phyloP scores from a whole-genome alignment of 2,888 invertebrate genomes.

The Catocala nupta region DNA sequence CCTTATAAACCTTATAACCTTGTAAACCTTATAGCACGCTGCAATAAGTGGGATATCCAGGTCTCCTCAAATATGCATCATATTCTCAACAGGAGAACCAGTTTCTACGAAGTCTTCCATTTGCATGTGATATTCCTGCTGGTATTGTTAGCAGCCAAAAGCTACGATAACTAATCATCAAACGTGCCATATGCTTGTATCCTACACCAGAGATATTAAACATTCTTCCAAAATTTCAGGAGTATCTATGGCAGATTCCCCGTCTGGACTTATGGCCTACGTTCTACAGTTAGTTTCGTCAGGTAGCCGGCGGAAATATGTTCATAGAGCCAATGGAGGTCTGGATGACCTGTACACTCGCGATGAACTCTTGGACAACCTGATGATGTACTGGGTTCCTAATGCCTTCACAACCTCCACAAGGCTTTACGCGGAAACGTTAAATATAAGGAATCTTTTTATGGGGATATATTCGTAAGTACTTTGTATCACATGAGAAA shows the following conservation, averaged over 20 bases:
- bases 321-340: slow-evolving; percentile 21
- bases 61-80: too few relatives aligned
- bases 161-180: too few relatives aligned
- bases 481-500: background rate
- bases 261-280: slow-evolving; percentile 34
- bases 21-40: too few relatives aligned
- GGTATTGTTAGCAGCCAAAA: too few relatives aligned
- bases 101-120: too few relatives aligned
- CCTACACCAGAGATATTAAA: background rate
- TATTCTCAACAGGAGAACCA: too few relatives aligned
- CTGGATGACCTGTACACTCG: slow-evolving; percentile 21
- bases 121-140: too few relatives aligned
- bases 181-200: too few relatives aligned
- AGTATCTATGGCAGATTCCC: slow-evolving; percentile 33
- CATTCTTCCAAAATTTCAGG: slow-evolving; percentile 17
- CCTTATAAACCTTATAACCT: too few relatives aligned
- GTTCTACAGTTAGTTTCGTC: slow-evolving; percentile 26
- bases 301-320: slow-evolving; percentile 5
- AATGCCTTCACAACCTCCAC: slow-evolving; percentile 25
- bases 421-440: slow-evolving; percentile 38
- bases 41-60: too few relatives aligned
- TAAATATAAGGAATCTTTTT: slow-evolving; percentile 19
- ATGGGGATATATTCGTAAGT: slow-evolving; percentile 13
- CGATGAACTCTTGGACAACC: slow-evolving; percentile 41
- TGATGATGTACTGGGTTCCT: slow-evolving; percentile 40